phyloP scores from a whole-genome alignment of 2,797 vertebrate genomes.

The Anguilla megastoma region DNA sequence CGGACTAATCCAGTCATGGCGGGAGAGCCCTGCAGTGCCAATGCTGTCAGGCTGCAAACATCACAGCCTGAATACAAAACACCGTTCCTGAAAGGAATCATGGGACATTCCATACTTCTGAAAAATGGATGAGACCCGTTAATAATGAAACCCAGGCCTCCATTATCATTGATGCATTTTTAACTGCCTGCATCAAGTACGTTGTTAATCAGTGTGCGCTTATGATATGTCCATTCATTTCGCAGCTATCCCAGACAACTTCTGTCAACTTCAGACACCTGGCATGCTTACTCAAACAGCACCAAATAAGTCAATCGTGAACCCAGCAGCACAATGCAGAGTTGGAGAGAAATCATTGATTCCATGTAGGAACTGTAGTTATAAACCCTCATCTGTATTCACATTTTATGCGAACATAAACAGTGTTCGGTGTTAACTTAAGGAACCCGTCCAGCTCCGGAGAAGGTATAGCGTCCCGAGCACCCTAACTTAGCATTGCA shows the following conservation, averaged over 20 bases:
- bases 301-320: neutral
- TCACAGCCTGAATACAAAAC: slow-evolving; percentile 37
- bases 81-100: slow-evolving; percentile 7
- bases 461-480: neutral
- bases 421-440: neutral
- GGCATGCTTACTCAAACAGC: neutral
- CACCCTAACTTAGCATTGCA: slow-evolving; percentile 3
- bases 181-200: neutral
- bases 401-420: slow-evolving; percentile 18
- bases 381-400: slow-evolving; percentile 1
- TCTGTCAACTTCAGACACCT: neutral
- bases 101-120: slow-evolving; percentile 21
- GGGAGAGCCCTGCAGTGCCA: slow-evolving; percentile 28
- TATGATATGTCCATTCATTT: neutral
- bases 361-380: neutral
- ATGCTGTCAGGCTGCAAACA: slow-evolving; percentile 25
- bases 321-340: neutral
- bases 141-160: slow-evolving; percentile 29
- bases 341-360: neutral
- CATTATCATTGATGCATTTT: slow-evolving; percentile 28
- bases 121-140: slow-evolving; percentile 37
- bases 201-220: slow-evolving; percentile 18
- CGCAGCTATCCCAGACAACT: neutral
- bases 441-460: neutral
- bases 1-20: slow-evolving; percentile 29